phyloP scores from a whole-genome alignment of 23 tunicate species.

The Oikopleura albicans region DNA sequence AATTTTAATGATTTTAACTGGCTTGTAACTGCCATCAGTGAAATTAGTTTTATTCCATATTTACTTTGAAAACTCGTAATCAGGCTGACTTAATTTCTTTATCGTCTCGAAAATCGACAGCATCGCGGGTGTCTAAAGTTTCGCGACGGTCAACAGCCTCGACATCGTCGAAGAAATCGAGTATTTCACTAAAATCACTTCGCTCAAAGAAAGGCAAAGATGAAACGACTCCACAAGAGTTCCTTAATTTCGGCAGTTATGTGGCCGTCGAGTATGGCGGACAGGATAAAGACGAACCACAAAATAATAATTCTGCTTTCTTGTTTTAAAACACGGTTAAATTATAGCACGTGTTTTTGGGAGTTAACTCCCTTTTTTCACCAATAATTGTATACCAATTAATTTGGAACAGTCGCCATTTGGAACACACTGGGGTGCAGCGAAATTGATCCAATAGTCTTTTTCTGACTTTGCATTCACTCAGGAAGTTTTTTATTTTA shows the following conservation, averaged over 20 bases:
- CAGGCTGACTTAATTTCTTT: conserved; percentile 1
- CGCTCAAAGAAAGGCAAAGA: conserved; percentile 5
- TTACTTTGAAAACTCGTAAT: too few relatives aligned
- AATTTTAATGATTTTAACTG: too few relatives aligned
- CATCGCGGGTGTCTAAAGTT: not conserved
- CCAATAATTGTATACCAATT: too few relatives aligned
- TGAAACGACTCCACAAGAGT: not conserved
- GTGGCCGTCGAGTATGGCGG: not conserved
- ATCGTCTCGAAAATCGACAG: not conserved
- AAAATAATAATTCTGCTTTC: not conserved
- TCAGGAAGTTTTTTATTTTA: too few relatives aligned
- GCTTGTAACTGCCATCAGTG: too few relatives aligned
- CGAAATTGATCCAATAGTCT: too few relatives aligned
- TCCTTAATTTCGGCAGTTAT: conserved; percentile 12
- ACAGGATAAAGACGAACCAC: not conserved
- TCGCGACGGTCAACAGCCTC: conserved; percentile 12
- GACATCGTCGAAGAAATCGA: not conserved
- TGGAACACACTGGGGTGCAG: too few relatives aligned
- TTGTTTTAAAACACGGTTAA: not conserved
- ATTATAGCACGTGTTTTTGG: too few relatives aligned
- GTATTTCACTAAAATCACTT: not conserved
- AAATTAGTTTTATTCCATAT: too few relatives aligned
- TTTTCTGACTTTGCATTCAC: too few relatives aligned
- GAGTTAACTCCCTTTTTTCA: too few relatives aligned
- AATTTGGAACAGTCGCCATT: too few relatives aligned